These are phyloP conservation scores for Petromus typicus DNA, from an alignment of 2,113 vertebrate genomes.

Conservation along the genomic window DNA sequence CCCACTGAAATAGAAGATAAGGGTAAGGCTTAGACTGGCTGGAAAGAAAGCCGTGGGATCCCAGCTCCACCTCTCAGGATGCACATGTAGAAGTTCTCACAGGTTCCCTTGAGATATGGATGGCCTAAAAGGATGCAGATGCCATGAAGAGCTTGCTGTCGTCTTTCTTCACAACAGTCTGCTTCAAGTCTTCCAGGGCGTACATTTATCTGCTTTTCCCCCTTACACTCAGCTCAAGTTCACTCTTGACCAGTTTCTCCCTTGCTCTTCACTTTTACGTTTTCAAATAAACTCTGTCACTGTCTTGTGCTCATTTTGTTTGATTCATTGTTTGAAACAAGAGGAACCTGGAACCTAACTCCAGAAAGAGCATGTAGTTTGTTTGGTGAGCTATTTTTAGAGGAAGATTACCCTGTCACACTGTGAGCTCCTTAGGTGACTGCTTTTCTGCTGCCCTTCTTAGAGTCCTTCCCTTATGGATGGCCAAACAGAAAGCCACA, in stretches of 20 bases:
- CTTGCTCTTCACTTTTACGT: not conserved
- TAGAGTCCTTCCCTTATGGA: not conserved
- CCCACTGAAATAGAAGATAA: too few relatives aligned
- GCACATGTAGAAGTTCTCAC: not conserved
- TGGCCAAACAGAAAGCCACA: not conserved
- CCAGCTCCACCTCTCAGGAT: not conserved
- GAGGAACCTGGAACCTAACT: not conserved
- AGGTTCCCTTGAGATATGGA: not conserved
- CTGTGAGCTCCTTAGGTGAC: not conserved
- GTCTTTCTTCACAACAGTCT: not conserved
- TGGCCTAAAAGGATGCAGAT: not conserved
- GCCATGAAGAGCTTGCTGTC: not conserved
- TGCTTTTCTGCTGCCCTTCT: not conserved
- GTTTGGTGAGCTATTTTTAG: not conserved
- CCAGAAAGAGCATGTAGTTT: not conserved
- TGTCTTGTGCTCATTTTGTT: not conserved
- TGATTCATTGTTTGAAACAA: not conserved
- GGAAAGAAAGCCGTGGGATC: not conserved
- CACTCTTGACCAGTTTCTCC: not conserved
- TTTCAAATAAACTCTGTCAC: not conserved
- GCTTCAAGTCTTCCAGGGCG: not conserved
- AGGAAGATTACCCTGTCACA: not conserved
- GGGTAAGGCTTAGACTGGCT: not conserved
- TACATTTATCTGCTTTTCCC: not conserved
- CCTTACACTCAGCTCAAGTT: not conserved